Evolutionary conservation across 2,888 invertebrate genomes (phyloP).

Genomic region (Pteria penguin): DNA sequence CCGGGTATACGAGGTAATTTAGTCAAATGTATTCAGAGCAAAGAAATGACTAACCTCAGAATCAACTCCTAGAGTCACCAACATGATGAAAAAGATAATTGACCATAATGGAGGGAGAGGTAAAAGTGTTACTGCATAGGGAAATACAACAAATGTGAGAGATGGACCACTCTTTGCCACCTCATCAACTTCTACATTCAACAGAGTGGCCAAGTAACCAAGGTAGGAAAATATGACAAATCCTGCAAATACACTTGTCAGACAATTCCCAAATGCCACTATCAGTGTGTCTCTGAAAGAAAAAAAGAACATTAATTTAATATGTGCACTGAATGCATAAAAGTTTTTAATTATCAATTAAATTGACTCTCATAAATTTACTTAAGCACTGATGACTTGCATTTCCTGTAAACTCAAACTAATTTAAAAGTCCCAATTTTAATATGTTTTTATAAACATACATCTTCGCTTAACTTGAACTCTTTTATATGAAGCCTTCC

Average conservation of each 20-base stretch:
- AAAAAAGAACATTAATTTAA: neutral
- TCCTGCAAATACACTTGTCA: constrained; percentile 78
- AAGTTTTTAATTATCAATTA: too few relatives aligned
- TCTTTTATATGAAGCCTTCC: too few relatives aligned
- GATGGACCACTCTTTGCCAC: constrained; percentile 74
- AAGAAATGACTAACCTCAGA: constrained; percentile 67
- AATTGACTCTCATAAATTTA: too few relatives aligned
- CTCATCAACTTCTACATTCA: constrained; percentile 66
- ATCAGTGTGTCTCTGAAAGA: constrained; percentile 72
- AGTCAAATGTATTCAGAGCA: too few relatives aligned
- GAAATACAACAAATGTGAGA: constrained; percentile 76
- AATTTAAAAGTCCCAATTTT: too few relatives aligned
- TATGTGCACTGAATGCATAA: too few relatives aligned
- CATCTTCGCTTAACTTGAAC: too few relatives aligned
- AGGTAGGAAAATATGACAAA: constrained; percentile 79
- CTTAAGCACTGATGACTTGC: too few relatives aligned
- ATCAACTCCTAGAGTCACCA: constrained; percentile 75
- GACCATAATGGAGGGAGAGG: constrained; percentile 73
- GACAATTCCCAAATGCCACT: constrained; percentile 74
- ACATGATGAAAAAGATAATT: constrained; percentile 76
- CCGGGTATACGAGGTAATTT: too few relatives aligned
- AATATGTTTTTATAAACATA: too few relatives aligned
- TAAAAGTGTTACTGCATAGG: constrained; percentile 73
- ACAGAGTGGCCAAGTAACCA: constrained; percentile 71
- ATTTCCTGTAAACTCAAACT: too few relatives aligned